Conservation (phyloP, 1,140 invertebrate genomes). For the Drosophila kohkoa region DNA sequence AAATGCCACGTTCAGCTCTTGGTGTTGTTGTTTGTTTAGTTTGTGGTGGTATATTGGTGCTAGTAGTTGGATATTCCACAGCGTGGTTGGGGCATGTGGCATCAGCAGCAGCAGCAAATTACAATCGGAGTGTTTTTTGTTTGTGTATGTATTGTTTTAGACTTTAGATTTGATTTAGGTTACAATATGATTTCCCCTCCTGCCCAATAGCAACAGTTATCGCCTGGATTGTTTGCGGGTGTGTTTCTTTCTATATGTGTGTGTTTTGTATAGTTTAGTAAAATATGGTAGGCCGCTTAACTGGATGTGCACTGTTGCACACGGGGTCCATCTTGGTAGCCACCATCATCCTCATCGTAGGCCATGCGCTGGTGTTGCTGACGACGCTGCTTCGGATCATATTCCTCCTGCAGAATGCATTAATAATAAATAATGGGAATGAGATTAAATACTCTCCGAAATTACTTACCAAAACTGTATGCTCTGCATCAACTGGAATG, state of each 20-base stretch:
- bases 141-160: slow-evolving; percentile 29
- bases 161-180: slow-evolving; percentile 35
- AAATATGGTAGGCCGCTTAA: slow-evolving; percentile 85
- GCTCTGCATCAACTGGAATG: slow-evolving; percentile 91
- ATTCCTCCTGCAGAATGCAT: slow-evolving; percentile 84
- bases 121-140: slow-evolving; percentile 34
- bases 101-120: slow-evolving; percentile 43
- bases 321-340: slow-evolving; percentile 85
- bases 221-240: slow-evolving; percentile 32
- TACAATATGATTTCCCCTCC: slow-evolving; percentile 28
- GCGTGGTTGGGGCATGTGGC: background rate
- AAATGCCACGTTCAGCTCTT: slow-evolving; percentile 16
- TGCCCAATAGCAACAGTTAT: slow-evolving; percentile 23
- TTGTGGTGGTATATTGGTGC: slow-evolving; percentile 5
- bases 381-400: slow-evolving; percentile 87
- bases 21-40: slow-evolving; percentile 19
- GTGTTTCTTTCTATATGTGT: slow-evolving; percentile 8
- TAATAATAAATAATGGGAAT: background rate
- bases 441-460: no score
- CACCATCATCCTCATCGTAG: slow-evolving; percentile 89
- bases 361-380: slow-evolving; percentile 86
- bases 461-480: slow-evolving; percentile 86
- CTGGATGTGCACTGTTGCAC: slow-evolving; percentile 93
- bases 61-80: slow-evolving; percentile 4
- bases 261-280: slow-evolving; percentile 29